Conservation (phyloP, 1,140 invertebrate species). For the Hesperophylax magnus region DNA sequence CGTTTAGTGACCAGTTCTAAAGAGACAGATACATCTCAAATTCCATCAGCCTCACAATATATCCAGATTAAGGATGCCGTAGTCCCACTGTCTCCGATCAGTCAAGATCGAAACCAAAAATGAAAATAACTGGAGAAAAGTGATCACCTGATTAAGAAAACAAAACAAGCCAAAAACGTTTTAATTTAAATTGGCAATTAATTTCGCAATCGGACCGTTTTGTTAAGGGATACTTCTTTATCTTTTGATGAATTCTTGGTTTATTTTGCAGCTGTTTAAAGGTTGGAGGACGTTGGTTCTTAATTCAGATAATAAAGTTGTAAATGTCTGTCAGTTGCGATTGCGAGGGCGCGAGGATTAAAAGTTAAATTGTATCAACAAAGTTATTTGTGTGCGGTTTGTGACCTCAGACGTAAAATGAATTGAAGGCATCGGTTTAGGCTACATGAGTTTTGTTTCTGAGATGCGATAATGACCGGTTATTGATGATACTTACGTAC, state of each 20-base stretch:
- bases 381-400: no score
- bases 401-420: no score
- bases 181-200: conserved; percentile 45
- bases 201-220: conserved; percentile 37
- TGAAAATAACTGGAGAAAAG: no score
- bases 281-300: background rate
- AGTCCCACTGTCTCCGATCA: no score
- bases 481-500: background rate
- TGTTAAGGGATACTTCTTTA: conserved; percentile 21
- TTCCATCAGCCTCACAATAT: no score
- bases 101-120: no score
- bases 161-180: background rate
- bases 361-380: background rate
- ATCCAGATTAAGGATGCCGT: no score
- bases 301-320: conserved; percentile 9
- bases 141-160: no score
- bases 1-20: no score
- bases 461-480: background rate
- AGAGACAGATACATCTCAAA: no score
- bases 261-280: background rate
- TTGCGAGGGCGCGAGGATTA: conserved; percentile 16
- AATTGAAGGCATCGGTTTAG: no score
- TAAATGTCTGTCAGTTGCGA: conserved; percentile 29
- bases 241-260: background rate
- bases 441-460: background rate